Evolutionary conservation across 2,113 vertebrate genomes (phyloP).

Genomic region (Procavia capensis): DNA sequence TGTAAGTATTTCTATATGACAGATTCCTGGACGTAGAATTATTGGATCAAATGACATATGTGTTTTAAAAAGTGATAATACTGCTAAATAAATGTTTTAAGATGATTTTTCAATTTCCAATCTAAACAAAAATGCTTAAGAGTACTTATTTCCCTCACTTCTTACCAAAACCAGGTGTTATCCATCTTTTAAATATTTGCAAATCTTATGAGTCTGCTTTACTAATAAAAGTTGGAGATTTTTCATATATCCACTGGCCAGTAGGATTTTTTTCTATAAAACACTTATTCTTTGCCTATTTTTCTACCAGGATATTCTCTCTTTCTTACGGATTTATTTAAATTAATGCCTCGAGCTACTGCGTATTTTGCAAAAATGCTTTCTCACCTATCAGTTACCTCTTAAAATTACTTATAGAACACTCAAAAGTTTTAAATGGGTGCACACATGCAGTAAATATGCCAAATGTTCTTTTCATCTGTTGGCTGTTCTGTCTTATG

Average conservation of each 20-base stretch:
- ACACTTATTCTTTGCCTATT: background rate
- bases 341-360: background rate
- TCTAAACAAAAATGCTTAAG: background rate
- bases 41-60: background rate
- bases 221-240: background rate
- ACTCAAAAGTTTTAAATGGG: background rate
- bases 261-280: slow-evolving; percentile 9
- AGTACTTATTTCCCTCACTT: background rate
- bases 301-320: background rate
- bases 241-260: background rate
- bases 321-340: background rate
- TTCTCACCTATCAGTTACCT: background rate
- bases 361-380: background rate
- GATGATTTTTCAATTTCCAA: background rate
- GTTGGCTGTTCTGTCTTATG: background rate
- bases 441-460: background rate
- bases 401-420: background rate
- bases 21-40: background rate
- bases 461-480: background rate
- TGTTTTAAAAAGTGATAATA: background rate
- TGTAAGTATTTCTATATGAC: background rate
- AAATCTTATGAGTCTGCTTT: background rate
- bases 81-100: background rate
- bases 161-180: background rate
- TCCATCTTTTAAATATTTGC: background rate